phyloP scores from a whole-genome alignment of 2,113 vertebrate genomes.

The Abramis brama region DNA sequence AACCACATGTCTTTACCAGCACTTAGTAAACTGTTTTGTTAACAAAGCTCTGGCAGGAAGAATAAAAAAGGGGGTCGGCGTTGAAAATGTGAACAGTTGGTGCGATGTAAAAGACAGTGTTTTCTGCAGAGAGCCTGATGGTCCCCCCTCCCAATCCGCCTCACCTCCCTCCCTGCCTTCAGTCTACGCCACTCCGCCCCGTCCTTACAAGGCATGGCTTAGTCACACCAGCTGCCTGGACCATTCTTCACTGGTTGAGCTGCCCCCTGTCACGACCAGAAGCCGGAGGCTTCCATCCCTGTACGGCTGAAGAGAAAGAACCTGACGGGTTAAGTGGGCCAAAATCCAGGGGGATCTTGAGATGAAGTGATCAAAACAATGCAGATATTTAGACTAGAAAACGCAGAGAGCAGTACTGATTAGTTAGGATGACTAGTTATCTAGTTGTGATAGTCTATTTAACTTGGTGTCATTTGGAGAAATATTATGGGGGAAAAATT shows the following conservation, averaged over 20 bases:
- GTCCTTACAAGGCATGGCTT: conserved; percentile 83
- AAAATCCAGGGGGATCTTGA: background rate
- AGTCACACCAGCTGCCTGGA: conserved; percentile 93
- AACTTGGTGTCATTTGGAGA: background rate
- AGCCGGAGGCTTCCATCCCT: conserved; percentile 59
- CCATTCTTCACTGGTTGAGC: conserved; percentile 78
- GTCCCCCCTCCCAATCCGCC: conserved; percentile 5
- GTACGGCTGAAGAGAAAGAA: background rate
- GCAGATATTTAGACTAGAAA: background rate
- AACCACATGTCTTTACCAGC: conserved; percentile 63
- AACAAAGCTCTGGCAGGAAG: conserved; percentile 81
- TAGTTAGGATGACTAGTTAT: background rate
- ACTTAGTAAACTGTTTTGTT: conserved; percentile 91
- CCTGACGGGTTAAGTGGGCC: background rate
- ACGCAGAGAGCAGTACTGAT: background rate
- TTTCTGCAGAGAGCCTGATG: conserved; percentile 78
- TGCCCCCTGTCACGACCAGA: conserved; percentile 54
- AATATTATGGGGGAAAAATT: background rate
- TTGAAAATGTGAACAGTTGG: conserved; percentile 91
- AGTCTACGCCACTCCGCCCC: conserved; percentile 64
- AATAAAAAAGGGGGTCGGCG: conserved; percentile 60
- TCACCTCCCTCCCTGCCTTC: conserved; percentile 46
- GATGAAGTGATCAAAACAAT: conserved; percentile 15
- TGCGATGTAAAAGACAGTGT: conserved; percentile 80
- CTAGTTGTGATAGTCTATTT: background rate